These are phyloP conservation scores for Elysia crispata DNA, from an alignment of 2,888 invertebrate species.

Conservation along the genomic window DNA sequence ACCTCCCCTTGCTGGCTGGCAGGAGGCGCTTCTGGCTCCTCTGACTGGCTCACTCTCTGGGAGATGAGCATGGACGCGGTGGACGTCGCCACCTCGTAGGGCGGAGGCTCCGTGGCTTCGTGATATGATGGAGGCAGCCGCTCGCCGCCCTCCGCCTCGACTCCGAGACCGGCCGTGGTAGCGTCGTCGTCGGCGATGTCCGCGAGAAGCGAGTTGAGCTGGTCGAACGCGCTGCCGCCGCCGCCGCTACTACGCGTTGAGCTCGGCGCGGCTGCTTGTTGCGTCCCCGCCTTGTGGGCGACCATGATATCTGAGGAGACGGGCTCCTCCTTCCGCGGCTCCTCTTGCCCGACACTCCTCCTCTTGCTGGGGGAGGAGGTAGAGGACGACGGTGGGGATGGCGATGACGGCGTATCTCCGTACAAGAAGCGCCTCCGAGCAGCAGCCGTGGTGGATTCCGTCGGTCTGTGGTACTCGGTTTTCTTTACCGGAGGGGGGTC, in stretches of 20 bases:
- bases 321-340: background rate
- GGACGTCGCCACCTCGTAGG: conserved; percentile 50
- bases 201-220: background rate
- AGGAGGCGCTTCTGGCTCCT: background rate
- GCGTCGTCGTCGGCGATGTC: too few relatives aligned
- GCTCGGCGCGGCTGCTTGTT: background rate
- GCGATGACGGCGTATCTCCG: background rate
- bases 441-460: conserved; percentile 46
- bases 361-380: background rate
- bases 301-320: background rate
- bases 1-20: conserved; percentile 12
- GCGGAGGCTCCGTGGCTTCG: conserved; percentile 46
- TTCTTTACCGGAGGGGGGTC: conserved; percentile 53
- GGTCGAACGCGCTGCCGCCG: background rate
- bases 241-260: background rate
- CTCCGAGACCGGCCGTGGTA: background rate
- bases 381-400: background rate
- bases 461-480: conserved; percentile 50
- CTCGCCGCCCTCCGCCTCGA: conserved; percentile 2
- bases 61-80: conserved; percentile 43
- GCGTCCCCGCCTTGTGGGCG: background rate
- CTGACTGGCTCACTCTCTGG: conserved; percentile 15
- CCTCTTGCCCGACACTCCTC: background rate
- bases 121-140: conserved; percentile 40
- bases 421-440: conserved; percentile 40